phyloP scores from a whole-genome alignment of 2,797 vertebrate species.

The Anabas testudineus region DNA sequence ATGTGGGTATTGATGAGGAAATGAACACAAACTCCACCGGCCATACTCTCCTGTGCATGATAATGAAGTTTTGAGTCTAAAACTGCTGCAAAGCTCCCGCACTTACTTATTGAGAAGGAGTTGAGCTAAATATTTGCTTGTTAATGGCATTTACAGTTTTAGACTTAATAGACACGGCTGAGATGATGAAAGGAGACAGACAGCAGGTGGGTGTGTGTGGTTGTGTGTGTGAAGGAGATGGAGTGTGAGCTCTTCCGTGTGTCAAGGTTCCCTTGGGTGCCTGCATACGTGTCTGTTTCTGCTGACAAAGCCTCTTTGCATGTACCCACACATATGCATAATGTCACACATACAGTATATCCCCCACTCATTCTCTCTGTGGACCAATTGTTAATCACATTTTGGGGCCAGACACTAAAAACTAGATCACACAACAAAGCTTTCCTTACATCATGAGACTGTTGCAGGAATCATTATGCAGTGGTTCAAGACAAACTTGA shows the following conservation, averaged over 20 bases:
- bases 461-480: slow-evolving; percentile 15
- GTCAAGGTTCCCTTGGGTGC: slow-evolving; percentile 59
- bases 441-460: neutral
- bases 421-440: slow-evolving; percentile 43
- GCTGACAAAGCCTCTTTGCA: slow-evolving; percentile 63
- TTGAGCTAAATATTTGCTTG: slow-evolving; percentile 43
- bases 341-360: slow-evolving; percentile 11
- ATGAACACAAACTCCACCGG: slow-evolving; percentile 50
- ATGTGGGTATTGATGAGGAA: slow-evolving; percentile 58
- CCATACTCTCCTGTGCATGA: slow-evolving; percentile 40
- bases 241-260: slow-evolving; percentile 41
- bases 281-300: slow-evolving; percentile 62
- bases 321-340: slow-evolving; percentile 14
- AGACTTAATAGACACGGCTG: slow-evolving; percentile 18
- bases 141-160: slow-evolving; percentile 34
- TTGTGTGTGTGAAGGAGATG: slow-evolving; percentile 27
- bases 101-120: slow-evolving; percentile 21
- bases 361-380: slow-evolving; percentile 49
- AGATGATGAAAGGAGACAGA: slow-evolving; percentile 33
- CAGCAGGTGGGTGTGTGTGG: slow-evolving; percentile 1
- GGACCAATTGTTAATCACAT: slow-evolving; percentile 53
- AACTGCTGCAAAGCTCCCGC: slow-evolving; percentile 32
- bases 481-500: neutral
- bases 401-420: slow-evolving; percentile 42
- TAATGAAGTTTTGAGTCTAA: slow-evolving; percentile 62